Evolutionary conservation across 1,140 invertebrate genomes (phyloP), one percentile per base, ranked within the genome.

Genomic region (Drosophila nebulosa): DNA sequence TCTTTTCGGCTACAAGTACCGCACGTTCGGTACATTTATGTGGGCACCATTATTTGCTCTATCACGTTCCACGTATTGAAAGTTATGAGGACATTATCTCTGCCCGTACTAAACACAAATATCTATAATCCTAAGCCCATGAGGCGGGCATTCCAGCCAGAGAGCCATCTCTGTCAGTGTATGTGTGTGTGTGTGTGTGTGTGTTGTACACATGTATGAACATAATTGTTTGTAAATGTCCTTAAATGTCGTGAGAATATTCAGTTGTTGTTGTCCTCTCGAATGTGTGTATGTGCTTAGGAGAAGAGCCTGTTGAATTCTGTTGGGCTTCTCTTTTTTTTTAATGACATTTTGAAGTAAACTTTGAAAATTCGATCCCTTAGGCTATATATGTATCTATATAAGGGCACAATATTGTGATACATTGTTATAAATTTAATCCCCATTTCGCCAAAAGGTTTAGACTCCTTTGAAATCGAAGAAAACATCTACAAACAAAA

Each of bases 41-140:
- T 88, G 83, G 83, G 83, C 83, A 81, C 83, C 83, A 88, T 83
- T 88, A 88, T 88, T 88, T 88, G 72, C 75, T 88, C 79, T 88
- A 79, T 88, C 83, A 88, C 83, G 83, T 88, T 71, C 52, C 69
- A 51, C 66, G 76, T 78, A 75, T 66, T 62, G 70, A 79, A 86
- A 88, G 83, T 88, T 88, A 88, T 88, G 75, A 88, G 84, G 74
- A 86, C 83, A 88, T 88, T 83, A 86, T 74, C 66, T 67, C 57
- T 52, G 56, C 51, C 57, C 77, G 78, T 86, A 86, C 78, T 88
- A 88, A 88, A 88, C 83, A 83, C 71, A 88, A 79, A 88, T 88
- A 88, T 88, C 84, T 78, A 88, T 86, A 88, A 88, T 88, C 74
- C 83, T 56, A 36, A 71, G 39, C 59, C 60, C 64, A 9, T 22